Base-by-base conservation (phyloP, 2,113 vertebrate species). In the Hippolais icterina region DNA sequence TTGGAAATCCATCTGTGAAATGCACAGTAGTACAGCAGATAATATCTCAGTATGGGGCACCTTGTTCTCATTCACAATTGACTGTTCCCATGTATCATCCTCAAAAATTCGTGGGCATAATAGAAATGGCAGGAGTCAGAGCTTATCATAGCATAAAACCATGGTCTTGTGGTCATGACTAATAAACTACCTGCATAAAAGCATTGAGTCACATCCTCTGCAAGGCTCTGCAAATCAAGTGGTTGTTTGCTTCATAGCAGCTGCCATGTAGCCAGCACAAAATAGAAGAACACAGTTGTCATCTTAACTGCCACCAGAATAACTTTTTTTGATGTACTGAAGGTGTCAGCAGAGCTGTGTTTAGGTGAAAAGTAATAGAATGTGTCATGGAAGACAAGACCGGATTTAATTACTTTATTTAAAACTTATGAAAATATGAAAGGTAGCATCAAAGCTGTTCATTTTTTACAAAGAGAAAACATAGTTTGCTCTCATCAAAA, bases 41-140 rank as follows among this genome's bases (percentile, higher is more conserved):
- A 81, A 71, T 84, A 81, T 57, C 9, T 0, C 39, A 64, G 80
- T n/a, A 75, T 65, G 86, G 75, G 59, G 64, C 87, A 84, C 50
- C 42, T 84, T 93, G 70, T 88, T 89, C 87, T 90, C 60, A 71
- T 90, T 96, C 66, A 90, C 68, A 76, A 74, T 39, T 44, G 71
- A 80, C 74, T 91, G 68, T 94, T 88, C 70, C 65, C 47, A 39
- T 82, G 49, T 91, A 70, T 88, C 80, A 87, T 87, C 52, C 82
- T 79, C 79, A 96, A 85, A 95, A 95, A 80, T 56, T 90, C 61
- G 20, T 29, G 49, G 64, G 41, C 24, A 52, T 84, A 93, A 94
- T 84, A 93, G 33, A 46, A 93, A 78, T 76, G 87, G 63, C 71
- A 68, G 87, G 64, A 95, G 39, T 71, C 63, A 37, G 90, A 91